A percentile compares a stretch with the other conserved stretches of the same genome.
These are phyloP conservation scores for Tetrapedia diversipes DNA, from an alignment of 2,888 invertebrate species.

Conservation along the genomic window DNA sequence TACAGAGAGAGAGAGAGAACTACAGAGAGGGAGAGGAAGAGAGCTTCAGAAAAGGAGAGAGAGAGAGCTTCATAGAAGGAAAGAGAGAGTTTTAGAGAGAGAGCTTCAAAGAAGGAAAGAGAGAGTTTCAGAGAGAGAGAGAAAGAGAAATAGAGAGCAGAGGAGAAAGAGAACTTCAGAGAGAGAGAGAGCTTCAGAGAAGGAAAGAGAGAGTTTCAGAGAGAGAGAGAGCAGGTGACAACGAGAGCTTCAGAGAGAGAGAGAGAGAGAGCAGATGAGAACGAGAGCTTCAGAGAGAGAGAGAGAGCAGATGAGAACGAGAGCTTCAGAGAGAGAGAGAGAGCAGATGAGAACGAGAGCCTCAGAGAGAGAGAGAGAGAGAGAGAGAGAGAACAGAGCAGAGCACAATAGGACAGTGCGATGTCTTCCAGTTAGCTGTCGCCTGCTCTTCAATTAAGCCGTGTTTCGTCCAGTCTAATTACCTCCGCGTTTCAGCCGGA, in stretches of 20 bases:
- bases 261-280: no score
- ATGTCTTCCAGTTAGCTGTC: slow-evolving; percentile 54
- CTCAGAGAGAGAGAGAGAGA: slow-evolving; percentile 22
- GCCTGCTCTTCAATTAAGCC: slow-evolving; percentile 52
- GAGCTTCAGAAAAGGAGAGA: no score
- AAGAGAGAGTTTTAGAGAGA: no score
- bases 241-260: slow-evolving; percentile 24
- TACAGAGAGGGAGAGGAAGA: no score
- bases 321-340: no score
- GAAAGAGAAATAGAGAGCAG: no score
- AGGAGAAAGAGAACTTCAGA: slow-evolving; percentile 26
- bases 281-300: slow-evolving; percentile 27
- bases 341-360: no score
- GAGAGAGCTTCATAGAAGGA: slow-evolving; percentile 23
- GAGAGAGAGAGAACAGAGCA: no score
- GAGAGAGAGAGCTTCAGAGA: slow-evolving; percentile 11
- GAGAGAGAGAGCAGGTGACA: no score
- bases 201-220: no score
- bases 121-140: slow-evolving; percentile 22
- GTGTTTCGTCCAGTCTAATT: slow-evolving; percentile 52
- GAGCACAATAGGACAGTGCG: slow-evolving; percentile 34
- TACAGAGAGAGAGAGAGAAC: slow-evolving; percentile 23
- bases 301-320: no score
- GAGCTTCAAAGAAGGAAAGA: no score
- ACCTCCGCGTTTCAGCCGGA: slow-evolving; percentile 30